phyloP scores from a whole-genome alignment of 2,888 invertebrate genomes.

The Xestia rhomboidea region DNA sequence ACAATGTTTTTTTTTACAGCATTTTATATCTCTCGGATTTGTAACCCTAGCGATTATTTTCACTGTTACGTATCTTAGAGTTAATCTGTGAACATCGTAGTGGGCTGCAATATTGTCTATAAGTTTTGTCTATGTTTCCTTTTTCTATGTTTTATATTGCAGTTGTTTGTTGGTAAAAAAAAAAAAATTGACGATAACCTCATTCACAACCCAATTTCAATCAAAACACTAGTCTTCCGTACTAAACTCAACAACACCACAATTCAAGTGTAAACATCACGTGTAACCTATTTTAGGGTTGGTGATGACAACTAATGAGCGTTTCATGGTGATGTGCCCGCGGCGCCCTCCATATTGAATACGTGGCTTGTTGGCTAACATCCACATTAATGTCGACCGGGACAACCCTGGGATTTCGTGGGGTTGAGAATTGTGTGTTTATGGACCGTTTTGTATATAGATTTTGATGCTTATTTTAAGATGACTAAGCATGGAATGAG shows the following conservation, averaged over 20 bases:
- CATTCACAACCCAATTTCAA: too few species aligned
- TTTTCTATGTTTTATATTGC: too few species aligned
- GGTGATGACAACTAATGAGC: constrained; percentile 57
- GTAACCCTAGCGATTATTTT: too few species aligned
- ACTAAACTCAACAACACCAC: background rate
- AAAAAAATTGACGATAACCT: too few species aligned
- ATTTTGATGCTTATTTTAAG: background rate
- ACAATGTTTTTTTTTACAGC: too few species aligned
- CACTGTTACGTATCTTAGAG: too few species aligned
- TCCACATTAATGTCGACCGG: constrained; percentile 56
- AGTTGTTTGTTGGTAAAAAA: too few species aligned
- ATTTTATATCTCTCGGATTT: too few species aligned
- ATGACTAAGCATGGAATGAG: background rate
- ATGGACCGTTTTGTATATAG: background rate
- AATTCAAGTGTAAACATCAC: constrained; percentile 25
- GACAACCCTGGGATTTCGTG: constrained; percentile 23
- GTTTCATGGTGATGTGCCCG: constrained; percentile 48
- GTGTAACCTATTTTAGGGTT: constrained; percentile 27
- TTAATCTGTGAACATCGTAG: too few species aligned
- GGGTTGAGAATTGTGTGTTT: background rate
- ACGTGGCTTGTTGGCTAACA: constrained; percentile 64
- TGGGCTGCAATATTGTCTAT: too few species aligned
- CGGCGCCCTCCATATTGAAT: constrained; percentile 62
- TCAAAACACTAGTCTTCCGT: background rate
- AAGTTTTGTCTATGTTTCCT: too few species aligned